Percentiles rank a stretch among this genome's conserved stretches.
These are phyloP conservation scores for Drosophila persimilis DNA, from an alignment of 1,140 invertebrate genomes.

Conservation along the genomic window DNA sequence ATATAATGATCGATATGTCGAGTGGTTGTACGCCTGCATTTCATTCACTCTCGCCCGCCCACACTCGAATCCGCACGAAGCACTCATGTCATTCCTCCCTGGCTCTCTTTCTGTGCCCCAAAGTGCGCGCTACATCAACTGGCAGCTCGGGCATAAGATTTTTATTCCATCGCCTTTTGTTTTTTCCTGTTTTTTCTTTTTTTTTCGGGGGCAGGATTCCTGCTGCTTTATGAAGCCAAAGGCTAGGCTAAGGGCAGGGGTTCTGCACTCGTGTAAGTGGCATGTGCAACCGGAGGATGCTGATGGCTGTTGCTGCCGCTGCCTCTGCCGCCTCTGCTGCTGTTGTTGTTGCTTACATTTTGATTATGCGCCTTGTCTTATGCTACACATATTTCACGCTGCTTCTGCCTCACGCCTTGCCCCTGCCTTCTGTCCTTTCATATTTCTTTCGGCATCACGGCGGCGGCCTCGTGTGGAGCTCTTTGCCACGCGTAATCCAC, in stretches of 20 bases:
- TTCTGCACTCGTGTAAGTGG: conserved; percentile 46
- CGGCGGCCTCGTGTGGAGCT: conserved; percentile 36
- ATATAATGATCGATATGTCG: conserved; percentile 57
- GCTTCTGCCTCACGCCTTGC: conserved; percentile 16
- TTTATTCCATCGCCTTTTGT: conserved; percentile 49
- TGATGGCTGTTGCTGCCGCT: background rate
- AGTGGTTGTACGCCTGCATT: conserved; percentile 31
- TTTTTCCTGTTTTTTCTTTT: conserved; percentile 12
- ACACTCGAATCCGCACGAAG: conserved; percentile 2
- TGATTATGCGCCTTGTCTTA: conserved; percentile 80
- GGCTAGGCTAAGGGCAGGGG: background rate
- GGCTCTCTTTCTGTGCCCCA: conserved; percentile 5
- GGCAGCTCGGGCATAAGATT: conserved; percentile 56
- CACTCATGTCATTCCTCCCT: conserved; percentile 2
- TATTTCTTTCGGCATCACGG: conserved; percentile 23
- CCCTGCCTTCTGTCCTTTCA: conserved; percentile 25
- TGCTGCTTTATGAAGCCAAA: conserved; percentile 32
- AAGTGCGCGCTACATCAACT: conserved; percentile 61
- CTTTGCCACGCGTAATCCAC: conserved; percentile 54
- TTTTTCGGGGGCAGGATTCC: conserved; percentile 4
- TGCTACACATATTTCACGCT: conserved; percentile 76
- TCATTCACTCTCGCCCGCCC: conserved; percentile 7
- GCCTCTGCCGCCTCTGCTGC: background rate
- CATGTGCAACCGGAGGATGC: conserved; percentile 36
- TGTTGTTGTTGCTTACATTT: conserved; percentile 58